Percentiles rank a stretch among this genome's conserved stretches.
Conservation (phyloP, 2,888 invertebrate species). For the Melipona bicolor region DNA sequence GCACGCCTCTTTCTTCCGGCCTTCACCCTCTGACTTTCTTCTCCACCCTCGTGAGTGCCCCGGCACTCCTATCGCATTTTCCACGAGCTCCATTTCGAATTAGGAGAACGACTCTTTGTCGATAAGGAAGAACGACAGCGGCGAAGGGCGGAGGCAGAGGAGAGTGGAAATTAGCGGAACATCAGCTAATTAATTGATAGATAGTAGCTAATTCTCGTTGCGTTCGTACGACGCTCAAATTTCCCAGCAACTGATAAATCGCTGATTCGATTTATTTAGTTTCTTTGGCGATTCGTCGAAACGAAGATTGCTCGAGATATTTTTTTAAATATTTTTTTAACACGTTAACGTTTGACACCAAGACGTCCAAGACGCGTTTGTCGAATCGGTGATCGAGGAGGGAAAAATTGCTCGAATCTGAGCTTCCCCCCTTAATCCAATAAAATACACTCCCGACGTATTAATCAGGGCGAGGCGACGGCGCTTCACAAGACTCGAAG, state of each 20-base stretch:
- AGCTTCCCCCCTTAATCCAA: slow-evolving; percentile 63
- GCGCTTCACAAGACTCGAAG: slow-evolving; percentile 79
- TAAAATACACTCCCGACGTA: slow-evolving; percentile 77
- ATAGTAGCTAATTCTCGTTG: slow-evolving; percentile 10
- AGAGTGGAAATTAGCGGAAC: slow-evolving; percentile 28
- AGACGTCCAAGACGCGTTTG: neutral
- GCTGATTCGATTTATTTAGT: neutral
- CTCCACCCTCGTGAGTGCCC: slow-evolving; percentile 50
- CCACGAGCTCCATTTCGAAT: slow-evolving; percentile 68
- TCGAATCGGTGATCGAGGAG: slow-evolving; percentile 27
- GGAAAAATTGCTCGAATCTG: slow-evolving; percentile 44
- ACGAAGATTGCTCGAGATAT: neutral
- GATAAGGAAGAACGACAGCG: slow-evolving; percentile 39
- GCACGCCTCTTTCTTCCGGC: slow-evolving; percentile 68
- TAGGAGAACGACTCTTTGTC: slow-evolving; percentile 67
- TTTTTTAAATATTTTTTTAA: neutral
- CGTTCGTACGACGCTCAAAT: neutral
- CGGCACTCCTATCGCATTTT: slow-evolving; percentile 70
- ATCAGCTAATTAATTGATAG: slow-evolving; percentile 50
- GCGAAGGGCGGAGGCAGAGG: neutral
- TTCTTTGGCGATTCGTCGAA: neutral
- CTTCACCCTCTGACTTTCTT: slow-evolving; percentile 39
- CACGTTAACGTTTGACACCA: neutral
- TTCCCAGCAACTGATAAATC: neutral
- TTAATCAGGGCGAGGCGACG: slow-evolving; percentile 77